Percentiles rank a stretch among this genome's conserved stretches.
Conservation (phyloP, 2,113 vertebrate genomes). For the Charina bottae region DNA sequence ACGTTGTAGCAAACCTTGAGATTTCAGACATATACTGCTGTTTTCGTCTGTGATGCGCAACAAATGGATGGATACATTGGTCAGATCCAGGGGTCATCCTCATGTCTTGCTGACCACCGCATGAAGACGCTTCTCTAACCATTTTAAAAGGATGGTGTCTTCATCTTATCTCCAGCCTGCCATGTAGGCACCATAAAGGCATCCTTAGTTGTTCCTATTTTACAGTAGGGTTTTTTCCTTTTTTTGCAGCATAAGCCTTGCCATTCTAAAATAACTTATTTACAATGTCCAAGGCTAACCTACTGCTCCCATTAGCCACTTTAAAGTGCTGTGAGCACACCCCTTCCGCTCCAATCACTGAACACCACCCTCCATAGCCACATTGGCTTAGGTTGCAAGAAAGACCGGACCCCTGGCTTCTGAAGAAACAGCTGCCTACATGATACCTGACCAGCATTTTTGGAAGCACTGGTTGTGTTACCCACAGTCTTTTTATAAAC, state of each 20-base stretch:
- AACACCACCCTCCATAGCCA: background rate
- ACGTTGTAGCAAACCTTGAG: slow-evolving; percentile 38
- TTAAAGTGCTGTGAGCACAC: background rate
- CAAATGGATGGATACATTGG: background rate
- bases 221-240: too few relatives aligned
- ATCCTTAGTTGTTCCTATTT: too few relatives aligned
- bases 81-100: background rate
- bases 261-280: too few relatives aligned
- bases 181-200: background rate
- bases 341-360: background rate
- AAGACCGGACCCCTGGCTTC: background rate
- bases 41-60: slow-evolving; percentile 19
- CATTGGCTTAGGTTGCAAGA: background rate
- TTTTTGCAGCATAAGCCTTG: too few relatives aligned
- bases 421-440: too few relatives aligned
- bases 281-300: background rate
- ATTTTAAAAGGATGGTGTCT: background rate
- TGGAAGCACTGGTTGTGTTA: too few relatives aligned
- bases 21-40: slow-evolving; percentile 20
- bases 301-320: background rate
- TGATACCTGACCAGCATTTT: too few relatives aligned
- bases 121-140: background rate
- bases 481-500: too few relatives aligned
- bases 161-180: background rate
- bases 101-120: background rate